Evolutionary conservation across 2,888 invertebrate genomes (phyloP).

Genomic region (Seira ritae): DNA sequence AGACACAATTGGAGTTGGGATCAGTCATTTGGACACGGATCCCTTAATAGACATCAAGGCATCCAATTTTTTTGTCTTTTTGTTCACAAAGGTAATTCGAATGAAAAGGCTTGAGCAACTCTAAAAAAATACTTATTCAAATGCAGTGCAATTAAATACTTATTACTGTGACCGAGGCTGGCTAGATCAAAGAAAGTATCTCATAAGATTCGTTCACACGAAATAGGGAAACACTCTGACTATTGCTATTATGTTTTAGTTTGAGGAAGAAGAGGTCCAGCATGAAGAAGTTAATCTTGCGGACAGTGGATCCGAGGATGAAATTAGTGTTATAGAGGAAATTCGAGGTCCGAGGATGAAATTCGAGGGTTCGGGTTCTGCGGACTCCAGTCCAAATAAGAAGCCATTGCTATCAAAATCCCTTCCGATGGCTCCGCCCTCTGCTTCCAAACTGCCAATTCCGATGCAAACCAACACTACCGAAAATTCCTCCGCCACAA

Average conservation of each 20-base stretch:
- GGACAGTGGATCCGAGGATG: too few relatives aligned
- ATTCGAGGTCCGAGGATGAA: too few relatives aligned
- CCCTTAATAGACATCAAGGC: conserved; percentile 4
- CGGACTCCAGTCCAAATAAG: too few relatives aligned
- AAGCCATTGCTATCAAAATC: too few relatives aligned
- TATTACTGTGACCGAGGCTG: not conserved
- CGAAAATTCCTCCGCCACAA: too few relatives aligned
- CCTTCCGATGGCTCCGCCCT: too few relatives aligned
- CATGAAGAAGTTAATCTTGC: not conserved
- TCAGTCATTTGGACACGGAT: conserved; percentile 26
- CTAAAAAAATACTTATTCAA: not conserved
- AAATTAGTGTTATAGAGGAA: too few relatives aligned
- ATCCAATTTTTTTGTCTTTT: conserved; percentile 48
- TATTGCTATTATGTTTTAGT: not conserved
- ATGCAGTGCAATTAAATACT: not conserved
- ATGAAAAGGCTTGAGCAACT: too few relatives aligned
- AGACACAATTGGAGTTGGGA: conserved; percentile 64
- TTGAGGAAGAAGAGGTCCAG: not conserved
- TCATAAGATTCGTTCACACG: not conserved
- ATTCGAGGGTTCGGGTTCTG: too few relatives aligned
- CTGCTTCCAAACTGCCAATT: too few relatives aligned
- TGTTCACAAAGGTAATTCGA: conserved; percentile 56
- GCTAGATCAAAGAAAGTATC: not conserved
- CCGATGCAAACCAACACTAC: too few relatives aligned
- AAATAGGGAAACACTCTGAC: not conserved